A percentile compares a stretch with the other conserved stretches of the same genome.
Evolutionary conservation across 2,797 vertebrate species (phyloP).

Genomic region (Coilia nasus): DNA sequence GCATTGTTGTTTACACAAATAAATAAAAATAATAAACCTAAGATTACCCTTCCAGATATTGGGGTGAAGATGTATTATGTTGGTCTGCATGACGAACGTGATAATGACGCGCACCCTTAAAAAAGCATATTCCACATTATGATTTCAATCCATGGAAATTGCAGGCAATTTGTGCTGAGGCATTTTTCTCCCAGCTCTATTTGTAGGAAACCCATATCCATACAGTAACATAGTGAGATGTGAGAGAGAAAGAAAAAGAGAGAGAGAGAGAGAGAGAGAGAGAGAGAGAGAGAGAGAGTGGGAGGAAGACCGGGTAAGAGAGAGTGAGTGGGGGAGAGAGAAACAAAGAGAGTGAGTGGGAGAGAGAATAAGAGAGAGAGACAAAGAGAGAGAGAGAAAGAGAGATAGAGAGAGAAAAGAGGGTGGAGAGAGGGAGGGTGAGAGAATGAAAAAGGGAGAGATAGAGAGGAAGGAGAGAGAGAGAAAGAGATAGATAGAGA

Average conservation of each 20-base stretch:
- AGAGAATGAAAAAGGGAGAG: neutral
- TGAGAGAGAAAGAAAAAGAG: neutral
- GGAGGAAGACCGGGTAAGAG: neutral
- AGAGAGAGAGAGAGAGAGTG: neutral
- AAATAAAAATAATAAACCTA: slow-evolving; percentile 33
- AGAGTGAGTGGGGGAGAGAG: neutral
- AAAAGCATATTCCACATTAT: slow-evolving; percentile 51
- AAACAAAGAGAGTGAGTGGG: neutral
- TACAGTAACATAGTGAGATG: neutral
- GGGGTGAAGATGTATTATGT: slow-evolving; percentile 54
- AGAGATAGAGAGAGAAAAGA: neutral
- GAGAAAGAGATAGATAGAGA: neutral
- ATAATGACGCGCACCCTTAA: slow-evolving; percentile 48
- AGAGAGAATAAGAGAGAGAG: neutral
- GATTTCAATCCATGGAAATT: slow-evolving; percentile 62
- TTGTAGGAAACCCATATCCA: neutral
- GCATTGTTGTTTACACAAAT: neutral
- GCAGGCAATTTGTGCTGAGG: slow-evolving; percentile 63
- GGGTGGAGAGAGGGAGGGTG: too few species aligned
- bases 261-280: slow-evolving; percentile 1
- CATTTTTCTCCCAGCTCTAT: slow-evolving; percentile 32
- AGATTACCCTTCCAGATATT: slow-evolving; percentile 55
- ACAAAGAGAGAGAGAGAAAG: neutral
- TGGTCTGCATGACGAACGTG: slow-evolving; percentile 60
- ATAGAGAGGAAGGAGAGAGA: neutral